These are phyloP conservation scores for Allacma fusca DNA, from an alignment of 2,888 invertebrate genomes.

Conservation along the genomic window DNA sequence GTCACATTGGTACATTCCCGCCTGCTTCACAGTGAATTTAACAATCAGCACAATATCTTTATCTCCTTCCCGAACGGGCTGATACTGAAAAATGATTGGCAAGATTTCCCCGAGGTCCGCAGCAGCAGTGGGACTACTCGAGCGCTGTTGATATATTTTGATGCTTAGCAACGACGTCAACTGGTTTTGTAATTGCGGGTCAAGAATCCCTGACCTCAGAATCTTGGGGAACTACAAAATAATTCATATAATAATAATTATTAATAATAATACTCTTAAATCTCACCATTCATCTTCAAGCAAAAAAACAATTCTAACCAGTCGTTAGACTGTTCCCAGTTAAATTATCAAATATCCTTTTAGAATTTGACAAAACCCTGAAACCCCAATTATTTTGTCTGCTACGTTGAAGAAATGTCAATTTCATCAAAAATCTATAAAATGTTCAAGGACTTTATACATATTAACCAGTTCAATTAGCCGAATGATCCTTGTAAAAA, in stretches of 20 bases:
- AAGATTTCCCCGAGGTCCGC: constrained; percentile 46
- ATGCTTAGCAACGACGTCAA: constrained; percentile 29
- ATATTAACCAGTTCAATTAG: no score
- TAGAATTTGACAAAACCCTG: no score
- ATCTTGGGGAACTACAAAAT: constrained; percentile 12
- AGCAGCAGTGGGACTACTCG: constrained; percentile 1
- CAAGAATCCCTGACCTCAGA: neutral
- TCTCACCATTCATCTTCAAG: no score
- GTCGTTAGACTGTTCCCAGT: no score
- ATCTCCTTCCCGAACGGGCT: constrained; percentile 62
- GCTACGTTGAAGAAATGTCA: no score
- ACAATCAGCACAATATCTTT: constrained; percentile 64
- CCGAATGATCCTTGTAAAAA: no score
- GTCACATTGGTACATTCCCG: constrained; percentile 66
- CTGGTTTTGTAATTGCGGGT: constrained; percentile 18
- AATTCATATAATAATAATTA: constrained; percentile 23
- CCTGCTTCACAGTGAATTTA: constrained; percentile 66
- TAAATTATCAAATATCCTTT: no score
- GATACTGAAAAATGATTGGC: constrained; percentile 64
- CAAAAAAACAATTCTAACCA: no score
- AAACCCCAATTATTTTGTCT: no score
- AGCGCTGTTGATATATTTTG: constrained; percentile 23
- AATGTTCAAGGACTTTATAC: no score
- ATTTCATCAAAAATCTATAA: no score
- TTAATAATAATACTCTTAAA: no score